Percentiles rank a stretch among this genome's conserved stretches.
Conservation (phyloP, 2,797 vertebrate genomes). For the Pogonophryne albipinna region DNA sequence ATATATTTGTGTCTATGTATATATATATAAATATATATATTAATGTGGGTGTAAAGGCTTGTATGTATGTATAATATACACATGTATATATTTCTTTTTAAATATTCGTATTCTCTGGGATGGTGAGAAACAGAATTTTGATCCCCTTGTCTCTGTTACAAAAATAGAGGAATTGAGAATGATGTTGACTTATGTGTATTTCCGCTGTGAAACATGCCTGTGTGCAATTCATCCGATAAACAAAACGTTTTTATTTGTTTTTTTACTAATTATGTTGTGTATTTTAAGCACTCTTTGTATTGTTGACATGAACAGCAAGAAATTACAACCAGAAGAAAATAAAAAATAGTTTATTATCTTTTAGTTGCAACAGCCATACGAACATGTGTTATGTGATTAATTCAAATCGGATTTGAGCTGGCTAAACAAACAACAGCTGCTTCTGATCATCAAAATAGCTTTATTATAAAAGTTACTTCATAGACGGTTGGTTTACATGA, state of each 20-base stretch:
- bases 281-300: neutral
- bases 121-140: too few species aligned
- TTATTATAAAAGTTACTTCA: constrained; percentile 30
- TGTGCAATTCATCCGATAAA: neutral
- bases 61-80: too few species aligned
- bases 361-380: constrained; percentile 37
- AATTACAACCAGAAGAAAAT: constrained; percentile 14
- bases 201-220: neutral
- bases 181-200: neutral
- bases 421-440: constrained; percentile 58
- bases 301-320: constrained; percentile 6
- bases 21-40: too few species aligned
- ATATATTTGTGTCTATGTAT: too few species aligned
- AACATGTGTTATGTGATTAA: constrained; percentile 44
- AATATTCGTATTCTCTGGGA: too few species aligned
- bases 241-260: neutral
- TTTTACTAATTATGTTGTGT: neutral
- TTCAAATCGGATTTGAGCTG: constrained; percentile 51
- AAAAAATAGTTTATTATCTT: constrained; percentile 28
- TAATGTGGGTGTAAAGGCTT: too few species aligned
- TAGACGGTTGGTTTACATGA: constrained; percentile 51
- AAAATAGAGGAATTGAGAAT: too few species aligned
- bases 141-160: too few species aligned
- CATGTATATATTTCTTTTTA: too few species aligned
- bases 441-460: constrained; percentile 34